Conservation (phyloP, 64 coral and sea anemone species). For the Platygyra sinensis region DNA sequence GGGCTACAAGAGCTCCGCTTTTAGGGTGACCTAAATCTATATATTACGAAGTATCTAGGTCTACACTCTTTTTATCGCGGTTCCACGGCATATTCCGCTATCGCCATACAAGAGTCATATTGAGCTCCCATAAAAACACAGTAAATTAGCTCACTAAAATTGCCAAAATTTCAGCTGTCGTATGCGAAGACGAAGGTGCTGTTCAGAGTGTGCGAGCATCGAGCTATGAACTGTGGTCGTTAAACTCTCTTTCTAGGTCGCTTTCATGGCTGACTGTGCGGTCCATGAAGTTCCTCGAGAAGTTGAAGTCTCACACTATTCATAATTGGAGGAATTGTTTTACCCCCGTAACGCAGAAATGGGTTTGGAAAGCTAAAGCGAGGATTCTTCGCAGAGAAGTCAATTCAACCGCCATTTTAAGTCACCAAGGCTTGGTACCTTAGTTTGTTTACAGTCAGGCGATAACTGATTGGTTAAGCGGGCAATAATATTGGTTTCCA, state of each 20-base stretch:
- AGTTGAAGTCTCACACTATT: not conserved
- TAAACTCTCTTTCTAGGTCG: not conserved
- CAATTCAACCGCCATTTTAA: too few species aligned
- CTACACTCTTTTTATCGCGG: not conserved
- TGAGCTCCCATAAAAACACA: not conserved
- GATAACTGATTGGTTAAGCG: too few species aligned
- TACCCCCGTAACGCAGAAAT: not conserved
- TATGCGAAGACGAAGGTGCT: too few species aligned
- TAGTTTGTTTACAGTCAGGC: too few species aligned
- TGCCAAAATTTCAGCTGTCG: slow-evolving; percentile 6
- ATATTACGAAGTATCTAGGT: not conserved
- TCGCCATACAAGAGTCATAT: too few species aligned
- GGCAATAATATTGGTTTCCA: too few species aligned
- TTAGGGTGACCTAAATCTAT: too few species aligned
- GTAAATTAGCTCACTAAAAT: slow-evolving; percentile 6
- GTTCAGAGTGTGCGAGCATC: not conserved
- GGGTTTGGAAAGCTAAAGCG: slow-evolving; percentile 1
- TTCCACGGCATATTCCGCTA: not conserved
- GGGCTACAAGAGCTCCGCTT: too few species aligned
- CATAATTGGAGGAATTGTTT: not conserved
- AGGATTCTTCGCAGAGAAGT: slow-evolving; percentile 2
- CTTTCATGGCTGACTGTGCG: not conserved
- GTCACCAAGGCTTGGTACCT: too few species aligned
- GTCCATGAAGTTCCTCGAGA: not conserved
- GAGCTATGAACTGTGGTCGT: not conserved